phyloP scores from a whole-genome alignment of 2,113 vertebrate species.

The Lepus americanus region DNA sequence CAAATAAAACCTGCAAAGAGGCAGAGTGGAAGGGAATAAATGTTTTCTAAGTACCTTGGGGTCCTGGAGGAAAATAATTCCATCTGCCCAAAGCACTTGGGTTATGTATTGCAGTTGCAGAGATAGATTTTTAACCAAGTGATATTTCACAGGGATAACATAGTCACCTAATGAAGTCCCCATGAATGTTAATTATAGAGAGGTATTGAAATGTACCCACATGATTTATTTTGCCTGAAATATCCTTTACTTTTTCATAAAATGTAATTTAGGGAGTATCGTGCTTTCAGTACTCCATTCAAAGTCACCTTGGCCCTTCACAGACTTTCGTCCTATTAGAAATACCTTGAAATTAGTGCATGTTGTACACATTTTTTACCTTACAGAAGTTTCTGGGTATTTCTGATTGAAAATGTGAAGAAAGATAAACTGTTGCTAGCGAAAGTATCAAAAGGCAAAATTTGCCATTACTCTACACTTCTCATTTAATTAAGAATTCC shows the following conservation, averaged over 20 bases:
- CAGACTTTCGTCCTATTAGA: not conserved
- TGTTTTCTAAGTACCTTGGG: not conserved
- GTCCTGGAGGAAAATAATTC: conserved; percentile 10
- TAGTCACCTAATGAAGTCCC: conserved; percentile 53
- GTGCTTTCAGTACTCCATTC: not conserved
- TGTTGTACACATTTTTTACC: not conserved
- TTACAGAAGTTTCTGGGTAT: not conserved
- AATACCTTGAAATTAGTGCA: not conserved
- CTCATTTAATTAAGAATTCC: not conserved
- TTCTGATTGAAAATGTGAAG: not conserved
- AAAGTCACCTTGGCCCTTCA: not conserved
- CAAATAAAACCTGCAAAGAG: not conserved
- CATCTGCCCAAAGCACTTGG: conserved; percentile 10
- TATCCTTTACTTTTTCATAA: conserved; percentile 30
- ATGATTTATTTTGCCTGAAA: conserved; percentile 65
- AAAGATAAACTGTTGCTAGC: not conserved
- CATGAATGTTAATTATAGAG: conserved; percentile 60
- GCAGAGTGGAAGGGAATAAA: not conserved
- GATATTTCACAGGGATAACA: conserved; percentile 58
- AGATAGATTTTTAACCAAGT: conserved; percentile 60
- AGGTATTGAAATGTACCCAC: conserved; percentile 46
- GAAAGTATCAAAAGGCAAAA: not conserved
- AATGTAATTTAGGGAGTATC: conserved; percentile 33
- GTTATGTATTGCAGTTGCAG: conserved; percentile 43
- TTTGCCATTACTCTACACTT: not conserved